phyloP scores from a whole-genome alignment of 2,888 invertebrate species.

The Augochlorella aurata region DNA sequence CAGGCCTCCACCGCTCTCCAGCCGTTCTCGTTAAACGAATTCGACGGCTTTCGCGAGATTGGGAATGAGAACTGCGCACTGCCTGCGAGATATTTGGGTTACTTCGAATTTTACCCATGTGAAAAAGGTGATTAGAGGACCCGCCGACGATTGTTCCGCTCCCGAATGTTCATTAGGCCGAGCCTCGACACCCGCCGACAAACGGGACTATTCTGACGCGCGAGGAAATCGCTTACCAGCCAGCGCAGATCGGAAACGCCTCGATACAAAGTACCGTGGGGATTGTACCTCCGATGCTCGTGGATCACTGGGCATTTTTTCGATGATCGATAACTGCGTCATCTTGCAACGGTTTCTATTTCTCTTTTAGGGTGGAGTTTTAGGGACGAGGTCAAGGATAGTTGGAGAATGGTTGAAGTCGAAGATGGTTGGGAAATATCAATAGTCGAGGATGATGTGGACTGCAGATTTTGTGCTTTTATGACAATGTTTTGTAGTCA shows the following conservation, averaged over 20 bases:
- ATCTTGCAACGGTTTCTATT: too few species aligned
- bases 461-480: too few species aligned
- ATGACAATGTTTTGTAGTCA: too few species aligned
- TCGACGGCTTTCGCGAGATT: conserved; percentile 70
- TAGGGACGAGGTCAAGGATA: too few species aligned
- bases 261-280: neutral
- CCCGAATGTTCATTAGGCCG: conserved; percentile 55
- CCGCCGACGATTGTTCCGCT: conserved; percentile 52
- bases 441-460: too few species aligned
- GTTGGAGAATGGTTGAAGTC: too few species aligned
- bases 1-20: conserved; percentile 66
- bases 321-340: too few species aligned
- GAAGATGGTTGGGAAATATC: too few species aligned
- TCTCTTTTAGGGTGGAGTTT: too few species aligned
- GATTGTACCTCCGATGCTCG: neutral
- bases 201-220: conserved; percentile 5
- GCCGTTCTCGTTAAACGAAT: conserved; percentile 70
- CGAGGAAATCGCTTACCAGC: neutral
- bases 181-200: conserved; percentile 24
- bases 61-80: conserved; percentile 59
- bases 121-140: conserved; percentile 60
- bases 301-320: neutral
- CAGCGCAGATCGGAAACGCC: neutral
- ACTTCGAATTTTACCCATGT: conserved; percentile 61
- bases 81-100: conserved; percentile 65